These are phyloP conservation scores for Odontothrips loti DNA, from an alignment of 2,888 invertebrate genomes.

Conservation along the genomic window DNA sequence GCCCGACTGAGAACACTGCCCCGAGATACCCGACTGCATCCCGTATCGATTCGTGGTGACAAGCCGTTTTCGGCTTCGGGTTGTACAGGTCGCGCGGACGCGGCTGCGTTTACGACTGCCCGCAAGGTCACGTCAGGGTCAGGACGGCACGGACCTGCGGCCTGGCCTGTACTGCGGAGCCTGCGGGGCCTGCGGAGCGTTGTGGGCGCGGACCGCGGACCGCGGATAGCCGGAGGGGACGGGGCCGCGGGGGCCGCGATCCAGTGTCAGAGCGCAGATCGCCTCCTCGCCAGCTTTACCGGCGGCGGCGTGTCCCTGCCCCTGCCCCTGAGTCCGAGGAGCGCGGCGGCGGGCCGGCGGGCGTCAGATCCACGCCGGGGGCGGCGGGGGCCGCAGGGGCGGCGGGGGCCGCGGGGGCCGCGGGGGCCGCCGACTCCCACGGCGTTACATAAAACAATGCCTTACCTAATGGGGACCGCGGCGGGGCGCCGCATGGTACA, in stretches of 20 bases:
- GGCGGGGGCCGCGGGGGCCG: background rate
- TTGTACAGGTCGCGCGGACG: background rate
- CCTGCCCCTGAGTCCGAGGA: background rate
- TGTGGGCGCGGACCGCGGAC: no score
- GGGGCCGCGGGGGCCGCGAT: no score
- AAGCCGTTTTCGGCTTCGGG: no score
- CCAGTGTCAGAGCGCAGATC: no score
- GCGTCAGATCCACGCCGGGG: background rate
- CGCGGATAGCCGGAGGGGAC: no score
- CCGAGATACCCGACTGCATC: background rate
- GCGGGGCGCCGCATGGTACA: background rate
- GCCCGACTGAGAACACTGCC: background rate
- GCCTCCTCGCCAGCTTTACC: background rate
- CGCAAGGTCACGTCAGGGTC: background rate
- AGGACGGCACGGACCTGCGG: background rate
- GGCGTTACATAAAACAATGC: background rate
- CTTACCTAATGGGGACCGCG: background rate
- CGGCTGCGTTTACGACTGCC: background rate
- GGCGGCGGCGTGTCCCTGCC: background rate
- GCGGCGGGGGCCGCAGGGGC: no score
- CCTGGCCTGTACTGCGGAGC: no score
- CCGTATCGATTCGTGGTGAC: background rate
- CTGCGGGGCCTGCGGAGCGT: no score
- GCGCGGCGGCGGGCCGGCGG: background rate
- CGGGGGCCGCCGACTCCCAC: background rate